Base-by-base conservation (phyloP, 1,140 invertebrate species). In the Hermetia illucens region DNA sequence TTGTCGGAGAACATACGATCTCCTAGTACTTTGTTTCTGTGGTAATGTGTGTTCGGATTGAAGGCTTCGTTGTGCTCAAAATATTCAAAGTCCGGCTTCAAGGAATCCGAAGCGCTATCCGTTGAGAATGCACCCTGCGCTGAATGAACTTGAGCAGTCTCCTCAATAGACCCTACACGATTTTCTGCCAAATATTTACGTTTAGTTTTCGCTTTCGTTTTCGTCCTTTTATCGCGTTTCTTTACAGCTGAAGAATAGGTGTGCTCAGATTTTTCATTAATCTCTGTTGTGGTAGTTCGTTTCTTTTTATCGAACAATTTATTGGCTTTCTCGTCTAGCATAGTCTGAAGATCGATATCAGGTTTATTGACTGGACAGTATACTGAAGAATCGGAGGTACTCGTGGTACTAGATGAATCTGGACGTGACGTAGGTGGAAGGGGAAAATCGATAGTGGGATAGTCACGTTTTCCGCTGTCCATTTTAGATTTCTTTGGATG, bases 321-420 rank as follows among this genome's bases (percentile, higher is more conserved):
- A 0, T 46, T 45, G 0, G 56, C 52, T 36, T 60, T 58, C 8
- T 61, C 55, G 13, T 60, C 55, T 2, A 60, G 27, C 4, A 61
- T 60, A 1, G 52, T 46, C 33, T 61, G 55, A 17, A 61, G 48
- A 45, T 59, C 57, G 12, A 48, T 47, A 25, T 45, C 50, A 6
- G 53, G 55, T 5, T 52, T 50, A 44, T 58, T 56, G 1, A 61
- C 58, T 15, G 57, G 57, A 31, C 55, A 58, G 24, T 60, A 61
- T 1, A 61, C 55, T 10, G 58, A 61, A 1, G 58, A 61, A 34
- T 61, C 58, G 1, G 58, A 61, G 3, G 58, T 61, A 36, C 55
- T 60, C 21, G 60, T 50, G 0, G 52, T 47, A 1, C 48, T 53
- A 21, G 59, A 41, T 13, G 57, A 58, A 25, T 51, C 47, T 1